These are phyloP conservation scores for Epicampocera succincta DNA, from an alignment of 2,888 invertebrate species.

Conservation along the genomic window DNA sequence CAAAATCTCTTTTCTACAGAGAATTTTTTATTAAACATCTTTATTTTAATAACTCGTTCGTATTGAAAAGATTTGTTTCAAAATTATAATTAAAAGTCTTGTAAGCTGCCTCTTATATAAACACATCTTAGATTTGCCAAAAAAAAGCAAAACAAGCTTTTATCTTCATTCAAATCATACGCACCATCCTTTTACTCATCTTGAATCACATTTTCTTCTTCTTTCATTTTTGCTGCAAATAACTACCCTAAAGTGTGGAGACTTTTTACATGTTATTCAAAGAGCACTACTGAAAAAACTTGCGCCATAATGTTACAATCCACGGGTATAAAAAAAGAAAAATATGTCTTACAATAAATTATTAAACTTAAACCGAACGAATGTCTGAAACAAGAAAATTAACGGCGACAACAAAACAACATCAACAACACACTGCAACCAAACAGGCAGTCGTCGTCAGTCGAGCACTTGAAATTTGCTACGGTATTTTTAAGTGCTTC, in stretches of 20 bases:
- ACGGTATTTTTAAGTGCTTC: slow-evolving; percentile 11
- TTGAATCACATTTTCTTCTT: background rate
- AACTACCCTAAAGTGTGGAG: slow-evolving; percentile 48
- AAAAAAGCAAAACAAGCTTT: background rate
- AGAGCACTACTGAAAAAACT: slow-evolving; percentile 1
- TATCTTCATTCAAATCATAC: background rate
- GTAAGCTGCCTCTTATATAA: slow-evolving; percentile 31
- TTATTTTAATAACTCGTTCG: no score
- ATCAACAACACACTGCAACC: background rate
- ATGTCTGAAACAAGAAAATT: slow-evolving; percentile 2
- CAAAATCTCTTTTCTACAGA: background rate
- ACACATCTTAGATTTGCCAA: background rate
- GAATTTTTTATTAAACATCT: no score
- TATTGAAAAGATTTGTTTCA: background rate
- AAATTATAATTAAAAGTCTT: background rate
- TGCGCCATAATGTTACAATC: slow-evolving; percentile 44
- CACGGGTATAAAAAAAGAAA: slow-evolving; percentile 20
- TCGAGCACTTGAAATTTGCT: slow-evolving; percentile 17
- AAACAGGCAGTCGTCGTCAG: background rate
- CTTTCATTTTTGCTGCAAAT: background rate
- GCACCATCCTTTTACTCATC: no score
- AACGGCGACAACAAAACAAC: slow-evolving; percentile 2
- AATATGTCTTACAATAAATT: slow-evolving; percentile 1
- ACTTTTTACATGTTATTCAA: slow-evolving; percentile 10
- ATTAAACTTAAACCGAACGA: background rate